Percentiles rank a stretch among this genome's conserved stretches.
Evolutionary conservation across 2,113 vertebrate species (phyloP).

Genomic region (Pelecanoides urinatrix): DNA sequence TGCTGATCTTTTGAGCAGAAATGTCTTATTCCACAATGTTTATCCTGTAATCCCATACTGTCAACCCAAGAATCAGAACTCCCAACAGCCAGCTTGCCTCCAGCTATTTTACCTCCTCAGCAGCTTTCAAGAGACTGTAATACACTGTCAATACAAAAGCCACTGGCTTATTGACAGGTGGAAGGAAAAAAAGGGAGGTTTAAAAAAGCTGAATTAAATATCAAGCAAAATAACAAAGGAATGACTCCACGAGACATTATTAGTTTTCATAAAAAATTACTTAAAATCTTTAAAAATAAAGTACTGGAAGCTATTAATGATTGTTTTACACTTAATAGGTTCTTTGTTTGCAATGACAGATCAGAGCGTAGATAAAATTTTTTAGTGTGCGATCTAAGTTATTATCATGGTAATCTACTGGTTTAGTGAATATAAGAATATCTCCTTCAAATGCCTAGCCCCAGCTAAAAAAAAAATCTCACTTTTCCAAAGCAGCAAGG

Average conservation of each 20-base stretch:
- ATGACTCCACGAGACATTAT: background rate
- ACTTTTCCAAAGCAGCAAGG: background rate
- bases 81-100: conserved; percentile 20
- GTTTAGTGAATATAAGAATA: background rate
- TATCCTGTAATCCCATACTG: conserved; percentile 8
- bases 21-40: background rate
- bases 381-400: background rate
- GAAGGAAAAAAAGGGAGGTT: background rate
- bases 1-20: background rate
- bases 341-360: background rate
- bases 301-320: background rate
- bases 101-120: conserved; percentile 28
- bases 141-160: conserved; percentile 22
- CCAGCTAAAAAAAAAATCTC: background rate
- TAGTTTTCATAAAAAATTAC: background rate
- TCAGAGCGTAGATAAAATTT: background rate
- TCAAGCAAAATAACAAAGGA: background rate
- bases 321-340: background rate
- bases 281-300: background rate
- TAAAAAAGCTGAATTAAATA: conserved; percentile 2
- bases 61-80: background rate
- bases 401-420: background rate
- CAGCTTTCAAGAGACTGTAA: conserved; percentile 34
- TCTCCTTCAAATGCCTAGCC: background rate
- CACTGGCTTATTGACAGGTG: conserved; percentile 9